Evolutionary conservation across 1,140 invertebrate genomes (phyloP), one percentile per base, ranked within the genome.

Genomic region (Aphelinus atriplicis): DNA sequence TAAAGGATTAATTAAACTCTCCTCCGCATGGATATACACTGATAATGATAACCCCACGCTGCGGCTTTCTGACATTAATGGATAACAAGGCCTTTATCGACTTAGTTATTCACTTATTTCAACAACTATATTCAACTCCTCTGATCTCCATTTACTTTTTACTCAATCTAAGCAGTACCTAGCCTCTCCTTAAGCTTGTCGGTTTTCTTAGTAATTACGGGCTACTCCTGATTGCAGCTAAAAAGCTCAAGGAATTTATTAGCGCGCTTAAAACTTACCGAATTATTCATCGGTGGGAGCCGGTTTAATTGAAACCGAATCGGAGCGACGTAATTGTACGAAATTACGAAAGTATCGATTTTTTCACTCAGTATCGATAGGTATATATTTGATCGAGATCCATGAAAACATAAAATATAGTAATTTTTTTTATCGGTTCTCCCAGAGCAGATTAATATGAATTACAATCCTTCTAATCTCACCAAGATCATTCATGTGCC

Each of bases 61-160:
- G 69, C 57, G 75, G 75, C 80, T 80, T 78, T 71, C 70, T 76
- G 71, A 80, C 78, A 77, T 81, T 81, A 82, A 82, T 82, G 80
- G 79, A 80, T 82, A 82, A 82, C 79, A 80, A 80, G 78, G 71
- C 78, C 77, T 78, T 80, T 26, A 26, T 81, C 75, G 69, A 72
- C 69, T 76, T 62, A 57, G 63, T 72, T 76, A 76, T 76, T 76
- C 62, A 26, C 26, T 26, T 26, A 26, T 26, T 26, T 26, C 26
- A 26, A 26, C 68, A 66, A 71, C 74, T 71, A 61, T 71, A 66
- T 71, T 71, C 71, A 76, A 66, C 9, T 65, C 63, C 51, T 67
- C 26, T 66, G 63, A 71, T 70, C 67, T 56, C 53, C 48, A 10
- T 1, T 67, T 46, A 10, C 61, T 47, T 47, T 60, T 55, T 10